Evolutionary conservation across 2,888 invertebrate genomes (phyloP).

Genomic region (Trachelus tabidus): DNA sequence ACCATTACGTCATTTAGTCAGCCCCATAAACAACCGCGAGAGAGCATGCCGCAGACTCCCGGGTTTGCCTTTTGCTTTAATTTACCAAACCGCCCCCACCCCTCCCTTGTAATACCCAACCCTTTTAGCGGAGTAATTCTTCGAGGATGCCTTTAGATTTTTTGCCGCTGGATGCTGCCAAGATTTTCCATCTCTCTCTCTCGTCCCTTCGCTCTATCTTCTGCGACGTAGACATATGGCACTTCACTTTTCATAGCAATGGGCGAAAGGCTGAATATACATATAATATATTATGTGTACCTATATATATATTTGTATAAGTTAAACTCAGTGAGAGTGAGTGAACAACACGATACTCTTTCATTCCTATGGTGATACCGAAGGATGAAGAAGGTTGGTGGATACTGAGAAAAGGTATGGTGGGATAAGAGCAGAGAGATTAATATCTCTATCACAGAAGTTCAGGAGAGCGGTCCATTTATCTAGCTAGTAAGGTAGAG

Average conservation of each 20-base stretch:
- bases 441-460: slow-evolving; percentile 61
- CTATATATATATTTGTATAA: background rate
- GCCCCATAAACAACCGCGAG: slow-evolving; percentile 3
- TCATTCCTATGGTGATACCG: background rate
- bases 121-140: background rate
- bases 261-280: slow-evolving; percentile 9
- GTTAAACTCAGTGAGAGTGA: background rate
- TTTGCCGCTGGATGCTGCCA: background rate
- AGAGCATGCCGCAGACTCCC: background rate
- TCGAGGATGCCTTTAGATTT: background rate
- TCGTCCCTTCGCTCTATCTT: slow-evolving; percentile 24
- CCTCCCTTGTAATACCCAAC: background rate
- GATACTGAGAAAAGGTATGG: slow-evolving; percentile 8
- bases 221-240: slow-evolving; percentile 54
- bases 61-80: background rate
- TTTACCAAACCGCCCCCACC: background rate
- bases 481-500: slow-evolving; percentile 46
- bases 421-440: slow-evolving; percentile 46
- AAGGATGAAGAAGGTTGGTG: slow-evolving; percentile 4
- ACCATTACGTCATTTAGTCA: slow-evolving; percentile 37
- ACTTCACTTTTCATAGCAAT: slow-evolving; percentile 50
- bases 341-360: background rate
- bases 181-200: background rate
- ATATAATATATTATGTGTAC: background rate
- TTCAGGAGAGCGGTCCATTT: slow-evolving; percentile 56